Conservation (phyloP, 1,140 invertebrate genomes). For the Scaptomyza montana region DNA sequence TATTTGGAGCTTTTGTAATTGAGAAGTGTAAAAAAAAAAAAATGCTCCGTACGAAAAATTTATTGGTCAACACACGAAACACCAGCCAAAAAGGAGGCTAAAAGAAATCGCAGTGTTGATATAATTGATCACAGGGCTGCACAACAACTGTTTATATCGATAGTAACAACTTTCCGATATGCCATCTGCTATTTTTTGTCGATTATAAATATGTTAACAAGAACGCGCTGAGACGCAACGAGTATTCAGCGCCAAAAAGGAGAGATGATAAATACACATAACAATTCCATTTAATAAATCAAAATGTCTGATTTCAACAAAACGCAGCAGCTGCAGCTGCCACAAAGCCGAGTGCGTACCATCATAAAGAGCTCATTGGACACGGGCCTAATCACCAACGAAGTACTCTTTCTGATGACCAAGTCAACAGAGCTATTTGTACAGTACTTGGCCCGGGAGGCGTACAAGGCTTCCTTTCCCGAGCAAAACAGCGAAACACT, state of each 20-base stretch:
- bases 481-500: slow-evolving; percentile 49
- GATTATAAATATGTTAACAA: slow-evolving; percentile 7
- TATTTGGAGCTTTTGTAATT: slow-evolving; percentile 57
- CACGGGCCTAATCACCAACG: slow-evolving; percentile 74
- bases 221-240: background rate
- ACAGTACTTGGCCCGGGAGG: slow-evolving; percentile 70
- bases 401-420: slow-evolving; percentile 76
- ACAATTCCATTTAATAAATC: background rate
- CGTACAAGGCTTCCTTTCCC: slow-evolving; percentile 38
- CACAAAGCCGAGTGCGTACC: slow-evolving; percentile 73
- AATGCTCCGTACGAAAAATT: slow-evolving; percentile 70
- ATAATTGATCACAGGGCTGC: slow-evolving; percentile 27
- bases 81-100: slow-evolving; percentile 68
- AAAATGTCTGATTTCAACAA: slow-evolving; percentile 29
- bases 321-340: slow-evolving; percentile 54
- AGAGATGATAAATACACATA: background rate
- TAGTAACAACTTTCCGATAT: slow-evolving; percentile 2
- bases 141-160: slow-evolving; percentile 20
- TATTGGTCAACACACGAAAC: slow-evolving; percentile 79
- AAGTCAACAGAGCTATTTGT: slow-evolving; percentile 77
- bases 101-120: slow-evolving; percentile 68
- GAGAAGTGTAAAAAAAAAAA: slow-evolving; percentile 56
- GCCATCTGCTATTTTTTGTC: background rate
- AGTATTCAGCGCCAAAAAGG: slow-evolving; percentile 16
- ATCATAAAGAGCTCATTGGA: slow-evolving; percentile 82